Evolutionary conservation across 2,797 vertebrate genomes (phyloP).

Genomic region (Microctenopoma steveboyesi): DNA sequence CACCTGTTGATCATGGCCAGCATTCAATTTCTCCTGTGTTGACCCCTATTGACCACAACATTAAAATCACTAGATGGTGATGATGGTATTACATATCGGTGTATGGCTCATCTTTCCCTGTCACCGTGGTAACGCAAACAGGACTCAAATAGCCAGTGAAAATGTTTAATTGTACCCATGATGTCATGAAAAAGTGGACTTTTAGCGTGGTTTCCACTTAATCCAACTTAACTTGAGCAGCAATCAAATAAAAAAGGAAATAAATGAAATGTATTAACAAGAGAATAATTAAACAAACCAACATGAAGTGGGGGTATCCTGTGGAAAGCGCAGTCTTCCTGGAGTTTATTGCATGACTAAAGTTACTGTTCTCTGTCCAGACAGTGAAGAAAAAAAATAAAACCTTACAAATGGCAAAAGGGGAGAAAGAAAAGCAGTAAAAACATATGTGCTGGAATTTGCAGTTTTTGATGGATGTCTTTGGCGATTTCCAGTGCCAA

Average conservation of each 20-base stretch:
- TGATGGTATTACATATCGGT: no score
- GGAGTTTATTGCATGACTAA: conserved; percentile 65
- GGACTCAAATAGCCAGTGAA: conserved; percentile 15
- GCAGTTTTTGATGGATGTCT: conserved; percentile 57
- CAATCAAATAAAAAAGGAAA: conserved; percentile 27
- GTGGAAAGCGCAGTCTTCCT: conserved; percentile 30
- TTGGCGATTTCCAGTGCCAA: conserved; percentile 45
- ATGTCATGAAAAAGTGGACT: conserved; percentile 17
- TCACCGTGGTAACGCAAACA: neutral
- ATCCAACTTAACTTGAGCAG: neutral
- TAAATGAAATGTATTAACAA: conserved; percentile 11
- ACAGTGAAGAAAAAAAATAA: conserved; percentile 28
- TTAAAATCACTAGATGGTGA: no score
- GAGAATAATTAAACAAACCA: conserved; percentile 24
- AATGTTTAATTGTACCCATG: conserved; percentile 10
- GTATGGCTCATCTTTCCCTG: conserved; percentile 14
- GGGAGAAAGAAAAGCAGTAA: conserved; percentile 32
- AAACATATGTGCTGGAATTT: conserved; percentile 41
- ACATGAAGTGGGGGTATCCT: neutral
- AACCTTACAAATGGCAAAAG: conserved; percentile 38
- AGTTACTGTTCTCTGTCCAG: conserved; percentile 46
- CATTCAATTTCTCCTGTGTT: no score
- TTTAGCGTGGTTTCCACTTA: conserved; percentile 5
- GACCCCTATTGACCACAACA: no score
- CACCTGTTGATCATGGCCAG: no score